Evolutionary conservation across 2,888 invertebrate genomes (phyloP), one percentile per base, ranked within the genome.

Genomic region (Mesopsocus fuscifrons): DNA sequence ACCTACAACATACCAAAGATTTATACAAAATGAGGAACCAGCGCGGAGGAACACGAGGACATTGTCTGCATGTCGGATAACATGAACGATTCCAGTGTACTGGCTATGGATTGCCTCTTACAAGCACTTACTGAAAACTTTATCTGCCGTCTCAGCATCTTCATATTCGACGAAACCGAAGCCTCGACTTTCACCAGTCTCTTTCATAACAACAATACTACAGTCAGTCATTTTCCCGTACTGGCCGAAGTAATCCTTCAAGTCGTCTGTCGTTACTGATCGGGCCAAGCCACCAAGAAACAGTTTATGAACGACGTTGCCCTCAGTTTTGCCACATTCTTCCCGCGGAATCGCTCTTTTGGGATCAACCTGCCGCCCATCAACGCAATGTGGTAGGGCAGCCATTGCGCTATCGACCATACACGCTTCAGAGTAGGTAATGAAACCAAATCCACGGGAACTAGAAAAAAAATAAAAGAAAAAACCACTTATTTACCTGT

Each of bases 381-480:
- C 71, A 41, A 72, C 64, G 43, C 59, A 60, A 52, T 72, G 72
- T 6, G 72, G 72, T 44, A 71, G 55, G 35, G 62, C 60, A 41
- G 57, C 56, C 59, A 71, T 70, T 2, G 69, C 68, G 40, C 62
- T 63, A 55, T 73, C 69, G 4, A 73, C 66, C 64, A 63, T 63
- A 33, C 61, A 58, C 3, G 66, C 59, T 41, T 59, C 52, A 43
- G 61, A 58, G 52, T 66, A 72, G 2, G 71, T 71, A 17, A 74
- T 65, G 55, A 72, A 72, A 8, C 72, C 72, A 56, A 72, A 72
- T 2, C 72, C 72, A 42, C 72, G 56, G 3, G 70, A 69, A 46
- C 51, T 38, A 15, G 9, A 34, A 13, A 16, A 16, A 13, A 34
- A 38, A 38, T 3, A 33, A 4, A 33, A 33, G 17, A 33, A 33